Evolutionary conservation across 2,888 invertebrate genomes (phyloP), one percentile per base, ranked within the genome.

Genomic region (Exephanes ischioxanthus): DNA sequence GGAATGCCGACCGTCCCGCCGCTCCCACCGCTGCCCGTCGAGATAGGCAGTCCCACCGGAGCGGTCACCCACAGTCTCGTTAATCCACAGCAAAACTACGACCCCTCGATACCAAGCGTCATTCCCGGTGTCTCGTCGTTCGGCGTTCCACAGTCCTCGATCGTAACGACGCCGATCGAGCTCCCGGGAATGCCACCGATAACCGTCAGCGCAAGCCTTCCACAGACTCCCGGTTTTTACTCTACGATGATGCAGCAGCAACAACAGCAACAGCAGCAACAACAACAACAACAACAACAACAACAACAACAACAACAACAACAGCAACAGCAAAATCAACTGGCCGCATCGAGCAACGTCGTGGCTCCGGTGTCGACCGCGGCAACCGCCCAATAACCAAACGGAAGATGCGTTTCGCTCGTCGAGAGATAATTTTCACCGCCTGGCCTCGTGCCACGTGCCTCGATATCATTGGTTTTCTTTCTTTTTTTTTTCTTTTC

Each of bases 181-280:
- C 94, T 97, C 87, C 97, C 97, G 37, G 97, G 97, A 51, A 96
- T 97, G 97, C 97, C 97, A 26, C 97, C 97, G 14, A 96, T 97
- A 86, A 97, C 97, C 22, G 97, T 97, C 16, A 97, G 96, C 89
- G 96, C 97, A 22, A 96, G 96, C 26, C 93, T 96, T 88, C 96
- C 97, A 0, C 95, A 96, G 80, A 91, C 88, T 75, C 87, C 92
- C 53, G 79, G 91, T 30, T 92, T 91, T 53, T 93, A 92, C 83
- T 83, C 92, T n/a, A 87, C 92, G 33, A 88, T 91, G 75, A 72
- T 89, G 76, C 91, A 92, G 55, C 91, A 91, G 77, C 85, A 79
- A 0, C 73, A 53, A 30, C 72, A 68, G 0, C 82, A 82, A 3
- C 66, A 66, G 3, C 68, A 63, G 70, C 91, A 92, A 48, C 91